phyloP scores from a whole-genome alignment of 2,113 vertebrate species.

The Meleagris gallopavo region DNA sequence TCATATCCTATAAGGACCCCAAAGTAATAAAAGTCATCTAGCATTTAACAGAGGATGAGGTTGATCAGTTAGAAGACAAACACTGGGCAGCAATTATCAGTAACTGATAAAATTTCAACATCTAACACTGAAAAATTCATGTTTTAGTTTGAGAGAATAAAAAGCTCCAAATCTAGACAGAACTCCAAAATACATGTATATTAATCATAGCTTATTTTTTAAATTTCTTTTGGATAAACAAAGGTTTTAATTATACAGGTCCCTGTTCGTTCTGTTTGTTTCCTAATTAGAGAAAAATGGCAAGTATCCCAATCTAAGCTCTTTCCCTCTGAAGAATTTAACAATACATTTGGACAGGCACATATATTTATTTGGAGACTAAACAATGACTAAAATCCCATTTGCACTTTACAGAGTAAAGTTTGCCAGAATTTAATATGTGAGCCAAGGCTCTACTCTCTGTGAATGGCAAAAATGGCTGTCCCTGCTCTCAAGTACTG shows the following conservation, averaged over 20 bases:
- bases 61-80: neutral
- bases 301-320: constrained; percentile 68
- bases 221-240: constrained; percentile 68
- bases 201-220: constrained; percentile 54
- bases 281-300: constrained; percentile 78
- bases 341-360: constrained; percentile 68
- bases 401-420: constrained; percentile 72
- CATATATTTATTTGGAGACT: constrained; percentile 75
- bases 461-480: constrained; percentile 67
- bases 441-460: constrained; percentile 67
- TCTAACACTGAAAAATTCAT: neutral
- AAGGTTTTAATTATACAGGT: constrained; percentile 77
- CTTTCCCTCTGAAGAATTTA: constrained; percentile 68
- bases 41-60: neutral
- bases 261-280: constrained; percentile 63
- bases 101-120: neutral
- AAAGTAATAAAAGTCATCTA: neutral
- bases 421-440: constrained; percentile 52
- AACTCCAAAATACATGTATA: constrained; percentile 34
- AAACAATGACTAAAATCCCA: constrained; percentile 70
- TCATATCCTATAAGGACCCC: neutral
- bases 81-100: neutral
- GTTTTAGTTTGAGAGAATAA: constrained; percentile 20
- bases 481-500: constrained; percentile 53
- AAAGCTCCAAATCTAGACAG: neutral